phyloP scores from a whole-genome alignment of 2,888 invertebrate species.

The Xylota segnis region DNA sequence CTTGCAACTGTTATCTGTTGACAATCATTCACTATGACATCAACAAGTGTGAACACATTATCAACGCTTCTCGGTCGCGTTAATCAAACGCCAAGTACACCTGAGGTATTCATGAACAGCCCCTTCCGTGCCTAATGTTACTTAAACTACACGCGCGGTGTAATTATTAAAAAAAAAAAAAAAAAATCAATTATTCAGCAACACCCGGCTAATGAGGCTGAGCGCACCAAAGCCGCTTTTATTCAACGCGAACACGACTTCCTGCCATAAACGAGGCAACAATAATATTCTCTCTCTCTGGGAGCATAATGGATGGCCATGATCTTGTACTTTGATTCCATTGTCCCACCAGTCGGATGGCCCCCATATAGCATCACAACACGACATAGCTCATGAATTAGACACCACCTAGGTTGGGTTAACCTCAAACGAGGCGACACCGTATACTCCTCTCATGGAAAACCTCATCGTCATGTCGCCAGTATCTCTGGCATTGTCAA shows the following conservation, averaged over 20 bases:
- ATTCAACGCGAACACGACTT: constrained; percentile 27
- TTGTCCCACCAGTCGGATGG: constrained; percentile 45
- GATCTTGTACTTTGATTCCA: constrained; percentile 55
- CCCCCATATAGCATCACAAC: constrained; percentile 19
- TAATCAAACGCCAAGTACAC: constrained; percentile 11
- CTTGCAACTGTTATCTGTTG: not conserved
- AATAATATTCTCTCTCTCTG: not conserved
- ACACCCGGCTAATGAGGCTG: constrained; percentile 18
- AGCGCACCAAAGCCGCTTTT: constrained; percentile 27
- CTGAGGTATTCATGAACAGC: constrained; percentile 19
- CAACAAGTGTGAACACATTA: not conserved
- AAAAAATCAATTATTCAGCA: constrained; percentile 42
- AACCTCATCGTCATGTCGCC: constrained; percentile 10
- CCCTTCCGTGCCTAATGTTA: constrained; percentile 26
- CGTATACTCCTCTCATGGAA: not conserved
- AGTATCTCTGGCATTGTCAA: not conserved
- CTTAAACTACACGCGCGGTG: constrained; percentile 42
- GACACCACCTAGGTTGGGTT: constrained; percentile 5
- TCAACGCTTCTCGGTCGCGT: not conserved
- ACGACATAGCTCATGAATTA: constrained; percentile 7
- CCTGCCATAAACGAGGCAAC: constrained; percentile 18
- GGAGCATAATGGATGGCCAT: constrained; percentile 30
- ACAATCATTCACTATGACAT: not conserved
- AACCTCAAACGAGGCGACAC: constrained; percentile 29
- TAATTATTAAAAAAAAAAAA: constrained; percentile 37